Base-by-base conservation (phyloP, 2,888 invertebrate genomes). In the Atrina japonica region DNA sequence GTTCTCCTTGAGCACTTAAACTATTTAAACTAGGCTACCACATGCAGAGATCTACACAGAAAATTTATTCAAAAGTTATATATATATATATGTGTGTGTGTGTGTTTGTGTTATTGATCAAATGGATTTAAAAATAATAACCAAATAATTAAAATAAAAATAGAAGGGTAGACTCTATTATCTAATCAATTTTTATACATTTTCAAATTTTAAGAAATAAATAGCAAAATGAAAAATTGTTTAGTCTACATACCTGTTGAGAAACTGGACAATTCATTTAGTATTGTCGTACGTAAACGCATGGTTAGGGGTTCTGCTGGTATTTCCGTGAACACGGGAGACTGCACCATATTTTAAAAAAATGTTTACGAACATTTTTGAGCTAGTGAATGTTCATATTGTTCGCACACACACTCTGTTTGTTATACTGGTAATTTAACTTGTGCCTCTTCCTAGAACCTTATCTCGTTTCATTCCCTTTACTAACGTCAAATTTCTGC, bases 381-480 rank as follows among this genome's bases (percentile, higher is more conserved):
- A 21, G 41, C 6, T 21, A 59, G 1, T 25, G 9, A 21, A 25
- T 59, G 43, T 43, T 27, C 5, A 59, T 43, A 41, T 59, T 59
- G 27, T 59, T 59, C 0, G 25, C 27, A 45, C 43, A 59, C 7
- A 59, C 43, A 23, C 43, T 6, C 41, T 23, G 21, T n/a, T 55
- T 55, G 30, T 30, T 29, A n/a, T 29, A 55, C 18, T 55, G 55
- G 25, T 59, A 59, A 16, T 59, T 27, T 43, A 59, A 59, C 25
- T 40, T 40, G 6, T 59, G 45, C 16, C 59, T 41, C 25, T 59
- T 59, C 16, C 59, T 59, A 18, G 35, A 35, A 41, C 45, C 16
- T 30, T 55, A 1, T 25, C 45, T 59, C 1, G 45, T 59, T 21
- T 23, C 45, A 25, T 43, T 43, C n/a, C 59, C 59, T 41, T 43